A percentile compares a stretch with the other conserved stretches of the same genome.
These are phyloP conservation scores for Dioctria rufipes DNA, from an alignment of 2,888 invertebrate genomes.

Conservation along the genomic window DNA sequence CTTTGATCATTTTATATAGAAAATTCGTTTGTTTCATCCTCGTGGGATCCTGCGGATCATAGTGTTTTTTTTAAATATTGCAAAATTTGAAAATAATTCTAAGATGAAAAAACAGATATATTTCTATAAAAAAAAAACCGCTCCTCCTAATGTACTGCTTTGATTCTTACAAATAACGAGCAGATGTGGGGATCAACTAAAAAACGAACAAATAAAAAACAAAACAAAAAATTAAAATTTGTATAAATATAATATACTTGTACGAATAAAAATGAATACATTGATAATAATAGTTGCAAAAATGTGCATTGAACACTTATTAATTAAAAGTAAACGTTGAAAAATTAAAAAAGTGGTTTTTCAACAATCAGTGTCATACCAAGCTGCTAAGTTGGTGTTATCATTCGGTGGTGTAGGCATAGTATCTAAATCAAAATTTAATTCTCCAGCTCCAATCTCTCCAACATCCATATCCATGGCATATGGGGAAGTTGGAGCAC, in stretches of 20 bases:
- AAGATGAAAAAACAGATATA: too few species aligned
- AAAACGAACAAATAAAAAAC: neutral
- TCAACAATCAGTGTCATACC: conserved; percentile 98
- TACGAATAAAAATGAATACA: conserved; percentile 37
- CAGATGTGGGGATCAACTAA: neutral
- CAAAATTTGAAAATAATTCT: too few species aligned
- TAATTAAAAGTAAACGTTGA: conserved; percentile 18
- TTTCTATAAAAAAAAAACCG: too few species aligned
- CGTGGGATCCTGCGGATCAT: too few species aligned
- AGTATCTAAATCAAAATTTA: conserved; percentile 85
- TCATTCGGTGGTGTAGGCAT: conserved; percentile 88
- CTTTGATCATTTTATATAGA: too few species aligned
- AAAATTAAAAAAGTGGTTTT: conserved; percentile 37
- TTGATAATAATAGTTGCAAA: conserved; percentile 16
- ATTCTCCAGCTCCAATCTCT: conserved; percentile 80
- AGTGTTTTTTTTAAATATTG: too few species aligned
- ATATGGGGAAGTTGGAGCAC: conserved; percentile 74
- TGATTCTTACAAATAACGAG: neutral
- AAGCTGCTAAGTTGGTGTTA: conserved; percentile 93
- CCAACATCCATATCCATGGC: conserved; percentile 93
- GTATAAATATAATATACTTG: conserved; percentile 38
- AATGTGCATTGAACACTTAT: conserved; percentile 37
- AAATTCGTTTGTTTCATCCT: too few species aligned
- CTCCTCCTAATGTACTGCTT: too few species aligned
- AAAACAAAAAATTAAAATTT: conserved; percentile 33